Conservation (phyloP, 2,113 vertebrate genomes). For the Semnornis frantzii region DNA sequence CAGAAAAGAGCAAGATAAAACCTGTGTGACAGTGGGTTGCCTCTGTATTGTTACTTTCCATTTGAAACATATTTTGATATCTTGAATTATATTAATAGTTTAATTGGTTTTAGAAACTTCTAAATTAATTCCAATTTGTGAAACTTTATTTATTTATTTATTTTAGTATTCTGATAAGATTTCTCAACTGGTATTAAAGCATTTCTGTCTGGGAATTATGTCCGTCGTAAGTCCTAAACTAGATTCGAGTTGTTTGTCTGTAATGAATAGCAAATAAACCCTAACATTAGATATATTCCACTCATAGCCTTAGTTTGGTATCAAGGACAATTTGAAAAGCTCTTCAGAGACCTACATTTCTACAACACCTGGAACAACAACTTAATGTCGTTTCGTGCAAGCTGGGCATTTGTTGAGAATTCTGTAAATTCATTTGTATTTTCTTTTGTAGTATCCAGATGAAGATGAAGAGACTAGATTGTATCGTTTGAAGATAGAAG, state of each 20-base stretch:
- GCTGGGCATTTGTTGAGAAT: neutral
- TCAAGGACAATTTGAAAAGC: neutral
- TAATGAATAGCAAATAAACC: slow-evolving; percentile 35
- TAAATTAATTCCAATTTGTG: slow-evolving; percentile 68
- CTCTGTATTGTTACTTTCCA: slow-evolving; percentile 56
- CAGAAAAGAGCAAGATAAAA: slow-evolving; percentile 83
- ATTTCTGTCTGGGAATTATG: neutral
- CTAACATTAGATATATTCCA: neutral
- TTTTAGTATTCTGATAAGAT: slow-evolving; percentile 65
- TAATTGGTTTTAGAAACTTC: slow-evolving; percentile 77
- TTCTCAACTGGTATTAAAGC: slow-evolving; percentile 41
- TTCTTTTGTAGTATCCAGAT: slow-evolving; percentile 80
- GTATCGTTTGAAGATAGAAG: slow-evolving; percentile 95
- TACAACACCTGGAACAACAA: neutral
- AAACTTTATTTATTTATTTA: neutral
- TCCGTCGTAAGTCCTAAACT: neutral
- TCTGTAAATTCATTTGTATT: neutral
- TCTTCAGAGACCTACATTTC: neutral
- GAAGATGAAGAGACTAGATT: slow-evolving; percentile 94
- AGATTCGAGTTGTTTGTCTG: slow-evolving; percentile 30
- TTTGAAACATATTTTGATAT: slow-evolving; percentile 76
- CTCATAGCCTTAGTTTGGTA: neutral
- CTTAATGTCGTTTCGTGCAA: neutral
- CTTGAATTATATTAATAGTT: slow-evolving; percentile 75
- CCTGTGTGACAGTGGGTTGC: slow-evolving; percentile 70